These are phyloP conservation scores for Luidia sarsii DNA, from an alignment of 53 echinoderm and acorn worm genomes.

Conservation along the genomic window DNA sequence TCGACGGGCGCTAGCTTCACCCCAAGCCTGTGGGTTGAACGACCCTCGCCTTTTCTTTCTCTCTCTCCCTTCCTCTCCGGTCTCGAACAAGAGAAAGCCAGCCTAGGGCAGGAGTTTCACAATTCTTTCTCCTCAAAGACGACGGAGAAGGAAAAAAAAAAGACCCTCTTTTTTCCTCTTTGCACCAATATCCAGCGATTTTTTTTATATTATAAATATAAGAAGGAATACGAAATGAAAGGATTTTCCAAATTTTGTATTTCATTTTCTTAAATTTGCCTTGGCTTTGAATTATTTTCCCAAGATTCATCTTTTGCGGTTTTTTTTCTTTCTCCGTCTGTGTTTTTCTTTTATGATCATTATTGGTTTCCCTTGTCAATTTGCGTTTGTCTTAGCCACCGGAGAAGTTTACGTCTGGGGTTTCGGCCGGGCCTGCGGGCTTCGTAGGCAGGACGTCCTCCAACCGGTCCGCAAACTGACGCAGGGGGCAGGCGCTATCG, in stretches of 20 bases:
- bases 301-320: no score
- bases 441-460: conserved; percentile 71
- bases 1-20: no score
- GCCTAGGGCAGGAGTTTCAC: background rate
- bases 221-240: no score
- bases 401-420: conserved; percentile 90
- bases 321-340: no score
- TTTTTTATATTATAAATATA: no score
- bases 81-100: conserved; percentile 1
- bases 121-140: no score
- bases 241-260: no score
- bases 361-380: no score
- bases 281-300: background rate
- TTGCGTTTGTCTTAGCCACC: conserved; percentile 32
- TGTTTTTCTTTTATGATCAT: no score
- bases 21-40: conserved; percentile 7
- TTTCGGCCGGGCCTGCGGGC: conserved; percentile 78
- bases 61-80: no score
- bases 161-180: background rate
- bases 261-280: background rate
- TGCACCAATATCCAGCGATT: background rate
- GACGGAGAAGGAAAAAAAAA: no score
- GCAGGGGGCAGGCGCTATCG: conserved; percentile 60
- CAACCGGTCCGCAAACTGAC: conserved; percentile 64
- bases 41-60: background rate